Evolutionary conservation across 2,888 invertebrate species (phyloP).

Genomic region (Onthophagus sagittarius): DNA sequence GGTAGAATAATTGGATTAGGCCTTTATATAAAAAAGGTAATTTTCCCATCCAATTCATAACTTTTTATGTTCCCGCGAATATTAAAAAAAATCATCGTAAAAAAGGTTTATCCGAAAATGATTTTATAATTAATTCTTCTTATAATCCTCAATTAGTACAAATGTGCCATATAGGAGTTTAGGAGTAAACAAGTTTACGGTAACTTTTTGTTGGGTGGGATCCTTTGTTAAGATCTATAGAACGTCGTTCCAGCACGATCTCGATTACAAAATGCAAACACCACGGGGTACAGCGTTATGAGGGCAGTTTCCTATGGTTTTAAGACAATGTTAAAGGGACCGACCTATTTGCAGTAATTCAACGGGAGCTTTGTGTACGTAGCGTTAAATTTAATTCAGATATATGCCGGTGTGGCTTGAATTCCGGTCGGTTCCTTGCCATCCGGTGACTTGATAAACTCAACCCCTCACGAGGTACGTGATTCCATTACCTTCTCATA

Average conservation of each 20-base stretch:
- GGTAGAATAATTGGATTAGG: not conserved
- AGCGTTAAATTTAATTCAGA: slow-evolving; percentile 22
- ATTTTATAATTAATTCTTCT: not conserved
- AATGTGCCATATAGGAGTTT: no score
- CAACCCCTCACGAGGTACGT: slow-evolving; percentile 28
- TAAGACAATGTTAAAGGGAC: slow-evolving; percentile 11
- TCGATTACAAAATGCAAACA: slow-evolving; percentile 7
- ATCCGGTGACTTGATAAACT: slow-evolving; percentile 29
- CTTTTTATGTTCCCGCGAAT: no score
- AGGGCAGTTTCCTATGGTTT: slow-evolving; percentile 1
- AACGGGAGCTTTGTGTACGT: slow-evolving; percentile 5
- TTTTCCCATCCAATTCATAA: no score
- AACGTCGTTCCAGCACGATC: not conserved
- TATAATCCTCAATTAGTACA: not conserved
- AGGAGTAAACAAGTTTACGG: not conserved
- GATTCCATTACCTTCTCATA: slow-evolving; percentile 32
- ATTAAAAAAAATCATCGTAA: no score
- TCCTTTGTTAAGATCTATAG: not conserved
- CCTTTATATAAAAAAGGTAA: not conserved
- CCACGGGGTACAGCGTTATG: not conserved
- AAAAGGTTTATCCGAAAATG: no score
- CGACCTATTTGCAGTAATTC: slow-evolving; percentile 14
- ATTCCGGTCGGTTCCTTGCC: slow-evolving; percentile 18
- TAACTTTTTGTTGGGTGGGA: not conserved
- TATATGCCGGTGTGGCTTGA: slow-evolving; percentile 14